Evolutionary conservation across 2,888 invertebrate genomes (phyloP).

Genomic region (Epistrophe eligans): DNA sequence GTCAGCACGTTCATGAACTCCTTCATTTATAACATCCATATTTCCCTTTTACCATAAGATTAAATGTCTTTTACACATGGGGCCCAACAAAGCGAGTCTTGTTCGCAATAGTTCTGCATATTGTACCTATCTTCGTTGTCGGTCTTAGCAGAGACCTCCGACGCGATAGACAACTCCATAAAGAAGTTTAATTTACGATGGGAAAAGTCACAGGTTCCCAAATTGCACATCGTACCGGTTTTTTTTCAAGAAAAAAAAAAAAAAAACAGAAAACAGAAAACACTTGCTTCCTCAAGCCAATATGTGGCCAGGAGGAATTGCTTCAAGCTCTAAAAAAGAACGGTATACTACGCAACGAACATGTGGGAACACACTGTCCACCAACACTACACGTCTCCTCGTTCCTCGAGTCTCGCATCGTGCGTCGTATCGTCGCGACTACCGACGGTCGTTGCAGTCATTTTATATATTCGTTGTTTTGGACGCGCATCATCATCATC

Average conservation of each 20-base stretch:
- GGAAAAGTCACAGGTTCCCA: slow-evolving; percentile 77
- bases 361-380: slow-evolving; percentile 71
- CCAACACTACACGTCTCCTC: slow-evolving; percentile 54
- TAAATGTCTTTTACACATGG: slow-evolving; percentile 43
- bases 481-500: slow-evolving; percentile 38
- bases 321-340: slow-evolving; percentile 43
- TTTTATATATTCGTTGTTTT: slow-evolving; percentile 11
- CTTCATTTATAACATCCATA: slow-evolving; percentile 33
- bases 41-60: background rate
- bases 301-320: slow-evolving; percentile 19
- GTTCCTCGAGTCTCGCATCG: background rate
- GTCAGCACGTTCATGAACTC: slow-evolving; percentile 20
- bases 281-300: slow-evolving; percentile 49
- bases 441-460: background rate
- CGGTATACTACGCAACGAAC: slow-evolving; percentile 67
- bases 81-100: slow-evolving; percentile 24
- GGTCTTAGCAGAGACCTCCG: slow-evolving; percentile 55
- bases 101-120: slow-evolving; percentile 35
- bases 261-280: slow-evolving; percentile 4
- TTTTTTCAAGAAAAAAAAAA: slow-evolving; percentile 21
- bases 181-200: slow-evolving; percentile 76
- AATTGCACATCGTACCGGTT: slow-evolving; percentile 70
- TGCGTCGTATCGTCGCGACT: too few relatives aligned
- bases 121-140: background rate
- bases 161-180: slow-evolving; percentile 75